These are phyloP conservation scores for Actenoides hombroni DNA, from an alignment of 2,113 vertebrate species.

Conservation along the genomic window DNA sequence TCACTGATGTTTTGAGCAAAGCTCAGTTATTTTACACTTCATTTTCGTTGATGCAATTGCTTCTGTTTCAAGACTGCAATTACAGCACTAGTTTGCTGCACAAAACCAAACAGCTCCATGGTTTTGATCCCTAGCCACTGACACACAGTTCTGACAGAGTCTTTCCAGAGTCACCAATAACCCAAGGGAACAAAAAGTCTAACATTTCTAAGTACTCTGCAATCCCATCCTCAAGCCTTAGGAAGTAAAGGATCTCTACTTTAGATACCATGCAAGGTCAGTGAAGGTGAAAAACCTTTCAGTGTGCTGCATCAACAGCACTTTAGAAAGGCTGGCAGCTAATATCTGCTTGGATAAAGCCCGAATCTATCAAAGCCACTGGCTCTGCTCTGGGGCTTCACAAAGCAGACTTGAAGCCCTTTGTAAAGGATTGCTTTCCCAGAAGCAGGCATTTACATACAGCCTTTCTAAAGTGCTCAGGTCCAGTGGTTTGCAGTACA, in stretches of 20 bases:
- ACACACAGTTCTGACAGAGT: neutral
- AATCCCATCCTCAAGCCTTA: neutral
- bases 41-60: neutral
- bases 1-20: neutral
- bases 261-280: neutral
- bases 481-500: neutral
- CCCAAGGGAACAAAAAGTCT: neutral
- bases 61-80: neutral
- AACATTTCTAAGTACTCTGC: neutral
- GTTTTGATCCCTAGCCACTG: neutral
- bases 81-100: neutral
- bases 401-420: accelerated
- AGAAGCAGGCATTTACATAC: neutral
- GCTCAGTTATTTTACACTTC: neutral
- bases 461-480: neutral
- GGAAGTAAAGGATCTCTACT: neutral
- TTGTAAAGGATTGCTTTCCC: neutral
- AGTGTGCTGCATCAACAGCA: neutral
- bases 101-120: neutral
- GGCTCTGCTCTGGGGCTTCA: neutral
- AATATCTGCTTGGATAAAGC: neutral
- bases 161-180: neutral
- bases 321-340: neutral
- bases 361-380: neutral
- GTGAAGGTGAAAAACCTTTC: neutral